Evolutionary conservation across 2,888 invertebrate genomes (phyloP).

Genomic region (Nomada ruficornis): DNA sequence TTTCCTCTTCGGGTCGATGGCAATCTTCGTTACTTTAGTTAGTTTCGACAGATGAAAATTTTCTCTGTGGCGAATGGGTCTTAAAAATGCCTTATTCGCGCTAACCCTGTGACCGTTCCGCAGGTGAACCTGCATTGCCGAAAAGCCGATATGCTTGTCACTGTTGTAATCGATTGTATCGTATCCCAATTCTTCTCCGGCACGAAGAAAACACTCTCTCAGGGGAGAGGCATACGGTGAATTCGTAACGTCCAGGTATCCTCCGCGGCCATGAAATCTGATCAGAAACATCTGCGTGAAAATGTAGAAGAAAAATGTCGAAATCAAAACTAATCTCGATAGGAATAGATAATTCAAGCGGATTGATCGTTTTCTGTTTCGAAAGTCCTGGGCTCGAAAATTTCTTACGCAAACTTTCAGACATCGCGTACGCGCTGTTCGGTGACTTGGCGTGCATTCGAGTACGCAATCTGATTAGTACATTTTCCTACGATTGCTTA

Average conservation of each 20-base stretch:
- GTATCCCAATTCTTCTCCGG: constrained; percentile 90
- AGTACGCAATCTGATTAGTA: background rate
- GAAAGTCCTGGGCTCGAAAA: background rate
- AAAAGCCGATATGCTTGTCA: constrained; percentile 88
- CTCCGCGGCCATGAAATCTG: constrained; percentile 88
- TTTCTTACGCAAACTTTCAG: background rate
- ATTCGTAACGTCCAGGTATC: constrained; percentile 89
- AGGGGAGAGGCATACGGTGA: constrained; percentile 88
- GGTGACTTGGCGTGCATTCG: background rate
- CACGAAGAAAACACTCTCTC: constrained; percentile 88
- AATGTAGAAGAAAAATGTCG: background rate
- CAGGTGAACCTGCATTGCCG: constrained; percentile 89
- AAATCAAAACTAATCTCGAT: background rate
- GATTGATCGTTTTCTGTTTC: background rate
- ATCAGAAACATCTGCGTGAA: constrained; percentile 74
- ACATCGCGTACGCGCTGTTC: background rate
- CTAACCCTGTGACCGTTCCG: constrained; percentile 91
- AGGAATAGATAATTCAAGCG: background rate
- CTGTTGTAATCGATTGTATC: constrained; percentile 90
- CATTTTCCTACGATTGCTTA: background rate
- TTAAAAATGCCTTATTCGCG: constrained; percentile 91
- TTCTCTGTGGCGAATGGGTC: constrained; percentile 87
- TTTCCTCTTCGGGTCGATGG: constrained; percentile 88
- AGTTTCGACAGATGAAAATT: constrained; percentile 90
- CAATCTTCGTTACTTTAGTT: constrained; percentile 88